Base-by-base conservation (phyloP, 2,888 invertebrate genomes). In the Lingula anatina region DNA sequence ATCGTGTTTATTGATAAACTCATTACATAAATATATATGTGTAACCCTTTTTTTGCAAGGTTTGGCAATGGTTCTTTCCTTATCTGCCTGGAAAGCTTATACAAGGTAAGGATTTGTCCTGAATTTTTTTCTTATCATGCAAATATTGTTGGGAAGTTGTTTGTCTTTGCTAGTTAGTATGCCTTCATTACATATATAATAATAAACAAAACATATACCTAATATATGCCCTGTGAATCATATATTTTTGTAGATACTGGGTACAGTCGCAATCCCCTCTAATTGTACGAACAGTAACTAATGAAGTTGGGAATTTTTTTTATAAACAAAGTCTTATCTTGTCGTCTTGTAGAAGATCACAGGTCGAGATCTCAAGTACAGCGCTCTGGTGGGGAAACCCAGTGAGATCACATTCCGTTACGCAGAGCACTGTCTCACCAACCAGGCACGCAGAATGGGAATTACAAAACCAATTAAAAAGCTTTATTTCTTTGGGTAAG, bases 21-120 rank as follows among this genome's bases (percentile, higher is more conserved):
- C n/a, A n/a, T n/a, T n/a, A n/a, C n/a, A n/a, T n/a, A n/a, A n/a
- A n/a, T n/a, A n/a, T n/a, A n/a, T n/a, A n/a, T n/a, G n/a, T n/a
- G n/a, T n/a, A n/a, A n/a, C n/a, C n/a, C n/a, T n/a, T n/a, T n/a
- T n/a, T n/a, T n/a, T n/a, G n/a, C n/a, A n/a, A n/a, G 75, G 49
- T 75, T 72, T 60, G 76, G 76, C 15, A 75, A 76, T 51, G 76
- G 76, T 3, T 73, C 76, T 26, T 76, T 73, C 58, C 63, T 76
- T 7, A 59, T 72, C 12, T 75, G 75, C 51, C 56, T 76, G 7
- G 76, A 76, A 53, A 68, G 72, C 9, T 57, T 76, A 2, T 76
- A 70, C 55, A 69, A 67, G 64, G 74, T 75, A 49, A 56, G 52
- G 41, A 9, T 36, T 46, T 38, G n/a, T n/a, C n/a, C n/a, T n/a